Conservation (phyloP, 1,140 invertebrate genomes). For the Hyles vespertilio region DNA sequence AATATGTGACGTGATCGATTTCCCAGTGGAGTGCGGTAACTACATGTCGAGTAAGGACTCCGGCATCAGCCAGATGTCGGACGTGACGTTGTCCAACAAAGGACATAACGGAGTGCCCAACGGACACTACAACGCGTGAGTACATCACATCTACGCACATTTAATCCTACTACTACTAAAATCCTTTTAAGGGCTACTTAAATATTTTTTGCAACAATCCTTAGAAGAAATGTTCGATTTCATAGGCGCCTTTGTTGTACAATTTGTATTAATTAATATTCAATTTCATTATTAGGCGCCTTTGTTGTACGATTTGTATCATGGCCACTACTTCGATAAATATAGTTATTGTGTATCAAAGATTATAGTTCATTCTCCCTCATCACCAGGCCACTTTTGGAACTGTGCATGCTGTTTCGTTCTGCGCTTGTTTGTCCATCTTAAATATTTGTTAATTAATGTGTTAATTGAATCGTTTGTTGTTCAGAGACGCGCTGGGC, state of each 20-base stretch:
- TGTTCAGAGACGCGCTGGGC: constrained; percentile 55
- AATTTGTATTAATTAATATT: no score
- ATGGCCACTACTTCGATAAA: no score
- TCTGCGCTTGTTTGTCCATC: not conserved
- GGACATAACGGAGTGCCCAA: constrained; percentile 73
- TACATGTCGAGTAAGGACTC: constrained; percentile 92
- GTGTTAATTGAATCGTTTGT: not conserved
- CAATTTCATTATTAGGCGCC: no score
- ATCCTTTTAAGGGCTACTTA: no score
- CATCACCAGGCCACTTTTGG: no score
- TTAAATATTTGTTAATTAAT: not conserved
- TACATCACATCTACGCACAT: constrained; percentile 4
- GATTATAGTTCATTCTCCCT: no score
- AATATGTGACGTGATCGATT: not conserved
- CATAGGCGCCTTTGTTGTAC: no score
- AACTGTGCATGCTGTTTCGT: not conserved
- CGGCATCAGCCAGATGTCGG: constrained; percentile 90
- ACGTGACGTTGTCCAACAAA: constrained; percentile 56
- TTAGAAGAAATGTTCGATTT: no score
- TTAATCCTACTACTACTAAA: no score
- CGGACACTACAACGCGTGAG: constrained; percentile 67
- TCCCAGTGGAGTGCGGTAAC: constrained; percentile 79
- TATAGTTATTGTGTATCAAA: no score
- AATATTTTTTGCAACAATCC: no score
- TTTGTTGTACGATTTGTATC: no score